Evolutionary conservation across 2,113 vertebrate genomes (phyloP).

Genomic region (Donacobius atricapilla): DNA sequence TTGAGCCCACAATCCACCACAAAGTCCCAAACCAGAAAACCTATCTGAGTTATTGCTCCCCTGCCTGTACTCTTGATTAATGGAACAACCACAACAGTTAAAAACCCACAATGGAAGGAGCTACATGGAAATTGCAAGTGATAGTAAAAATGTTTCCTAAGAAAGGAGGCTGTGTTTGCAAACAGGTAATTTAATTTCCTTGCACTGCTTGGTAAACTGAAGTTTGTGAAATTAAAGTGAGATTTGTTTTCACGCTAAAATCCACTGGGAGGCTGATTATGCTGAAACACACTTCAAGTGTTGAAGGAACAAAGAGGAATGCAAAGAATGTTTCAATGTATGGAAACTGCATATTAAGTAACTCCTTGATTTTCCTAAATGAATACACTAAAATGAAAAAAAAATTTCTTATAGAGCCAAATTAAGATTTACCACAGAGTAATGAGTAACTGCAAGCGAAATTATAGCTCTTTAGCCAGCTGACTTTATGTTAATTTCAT

Average conservation of each 20-base stretch:
- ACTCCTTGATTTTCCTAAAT: conserved; percentile 20
- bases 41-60: neutral
- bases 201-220: neutral
- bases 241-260: conserved; percentile 39
- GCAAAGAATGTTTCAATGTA: conserved; percentile 11
- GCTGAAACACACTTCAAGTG: conserved; percentile 25
- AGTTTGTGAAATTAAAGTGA: conserved; percentile 49
- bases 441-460: neutral
- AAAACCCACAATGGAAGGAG: neutral
- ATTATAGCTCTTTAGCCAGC: neutral
- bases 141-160: conserved; percentile 5
- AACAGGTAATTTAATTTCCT: conserved; percentile 56
- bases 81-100: neutral
- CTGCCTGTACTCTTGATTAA: neutral
- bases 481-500: neutral
- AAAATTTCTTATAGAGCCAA: neutral
- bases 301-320: conserved; percentile 18
- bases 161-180: conserved; percentile 2
- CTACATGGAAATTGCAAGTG: neutral
- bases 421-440: conserved; percentile 31
- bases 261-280: conserved; percentile 42
- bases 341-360: conserved; percentile 38
- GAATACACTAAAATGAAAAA: neutral
- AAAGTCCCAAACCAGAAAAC: neutral
- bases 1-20: neutral